Evolutionary conservation across 53 echinoderm and acorn worm species (phyloP).

Genomic region (Actinopyga echinites): DNA sequence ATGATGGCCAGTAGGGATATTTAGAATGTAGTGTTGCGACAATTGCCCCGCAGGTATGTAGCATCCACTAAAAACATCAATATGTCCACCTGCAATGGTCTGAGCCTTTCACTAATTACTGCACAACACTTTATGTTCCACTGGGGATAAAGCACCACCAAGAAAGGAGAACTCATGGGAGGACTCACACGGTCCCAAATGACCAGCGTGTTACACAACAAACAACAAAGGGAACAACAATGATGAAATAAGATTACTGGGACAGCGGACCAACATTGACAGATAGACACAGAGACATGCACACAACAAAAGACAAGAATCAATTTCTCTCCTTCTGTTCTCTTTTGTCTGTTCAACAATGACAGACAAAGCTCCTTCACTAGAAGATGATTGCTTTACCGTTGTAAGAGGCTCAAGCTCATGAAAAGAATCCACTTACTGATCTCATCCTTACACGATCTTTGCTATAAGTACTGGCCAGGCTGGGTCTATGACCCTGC

Average conservation of each 20-base stretch:
- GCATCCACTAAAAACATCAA: no score
- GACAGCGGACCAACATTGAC: slow-evolving; percentile 18
- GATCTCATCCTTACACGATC: background rate
- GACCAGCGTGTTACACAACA: slow-evolving; percentile 26
- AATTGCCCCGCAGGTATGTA: no score
- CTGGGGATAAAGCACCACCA: background rate
- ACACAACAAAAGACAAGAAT: background rate
- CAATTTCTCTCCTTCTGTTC: background rate
- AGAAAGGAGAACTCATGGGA: background rate
- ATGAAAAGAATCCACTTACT: background rate
- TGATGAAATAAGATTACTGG: background rate
- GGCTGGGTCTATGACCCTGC: no score
- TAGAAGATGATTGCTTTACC: background rate
- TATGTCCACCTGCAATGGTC: no score
- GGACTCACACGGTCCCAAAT: slow-evolving; percentile 9
- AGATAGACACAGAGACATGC: slow-evolving; percentile 3
- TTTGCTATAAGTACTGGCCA: background rate
- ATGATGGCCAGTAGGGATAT: no score
- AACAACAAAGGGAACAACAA: background rate
- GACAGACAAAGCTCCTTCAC: background rate
- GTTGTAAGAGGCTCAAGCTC: slow-evolving; percentile 18
- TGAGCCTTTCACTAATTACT: no score
- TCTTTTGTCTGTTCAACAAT: background rate
- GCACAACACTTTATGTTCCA: no score
- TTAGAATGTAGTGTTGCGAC: no score